Percentiles rank a stretch among this genome's conserved stretches.
phyloP scores from a whole-genome alignment of 2,113 vertebrate species.

The Gavialis gangeticus region DNA sequence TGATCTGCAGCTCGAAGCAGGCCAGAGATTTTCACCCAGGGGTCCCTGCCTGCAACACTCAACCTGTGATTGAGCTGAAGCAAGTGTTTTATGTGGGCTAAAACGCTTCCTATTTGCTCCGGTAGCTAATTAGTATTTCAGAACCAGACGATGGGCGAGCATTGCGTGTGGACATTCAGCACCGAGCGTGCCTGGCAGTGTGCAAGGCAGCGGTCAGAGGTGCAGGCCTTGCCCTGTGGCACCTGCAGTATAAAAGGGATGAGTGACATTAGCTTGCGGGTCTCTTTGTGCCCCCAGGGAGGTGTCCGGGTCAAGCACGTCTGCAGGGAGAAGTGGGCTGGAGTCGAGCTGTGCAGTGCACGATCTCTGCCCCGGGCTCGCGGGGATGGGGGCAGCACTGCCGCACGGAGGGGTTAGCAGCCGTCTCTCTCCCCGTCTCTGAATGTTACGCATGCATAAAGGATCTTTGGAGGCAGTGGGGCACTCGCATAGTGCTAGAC shows the following conservation, averaged over 20 bases:
- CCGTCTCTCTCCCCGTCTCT: not conserved
- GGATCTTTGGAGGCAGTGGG: not conserved
- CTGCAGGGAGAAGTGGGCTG: not conserved
- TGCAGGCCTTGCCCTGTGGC: not conserved
- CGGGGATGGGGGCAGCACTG: not conserved
- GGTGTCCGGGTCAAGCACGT: not conserved
- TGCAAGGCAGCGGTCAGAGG: not conserved
- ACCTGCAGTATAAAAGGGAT: not conserved
- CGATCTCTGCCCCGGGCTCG: not conserved
- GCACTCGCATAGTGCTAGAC: not conserved
- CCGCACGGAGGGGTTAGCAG: not conserved
- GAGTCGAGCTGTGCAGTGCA: not conserved
- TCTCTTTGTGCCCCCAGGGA: not conserved
- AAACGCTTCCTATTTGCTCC: constrained; percentile 30
- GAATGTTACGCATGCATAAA: not conserved
- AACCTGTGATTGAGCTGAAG: not conserved
- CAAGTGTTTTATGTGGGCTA: not conserved
- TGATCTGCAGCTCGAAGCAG: not conserved
- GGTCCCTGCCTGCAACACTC: not conserved
- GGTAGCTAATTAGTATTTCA: constrained; percentile 27
- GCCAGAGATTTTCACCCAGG: not conserved
- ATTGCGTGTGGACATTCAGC: rapidly evolving
- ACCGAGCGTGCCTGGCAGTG: not conserved
- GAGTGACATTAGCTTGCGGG: not conserved
- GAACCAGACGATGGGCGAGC: constrained; percentile 38